phyloP scores from a whole-genome alignment of 1,140 invertebrate species.

The Battus philenor region DNA sequence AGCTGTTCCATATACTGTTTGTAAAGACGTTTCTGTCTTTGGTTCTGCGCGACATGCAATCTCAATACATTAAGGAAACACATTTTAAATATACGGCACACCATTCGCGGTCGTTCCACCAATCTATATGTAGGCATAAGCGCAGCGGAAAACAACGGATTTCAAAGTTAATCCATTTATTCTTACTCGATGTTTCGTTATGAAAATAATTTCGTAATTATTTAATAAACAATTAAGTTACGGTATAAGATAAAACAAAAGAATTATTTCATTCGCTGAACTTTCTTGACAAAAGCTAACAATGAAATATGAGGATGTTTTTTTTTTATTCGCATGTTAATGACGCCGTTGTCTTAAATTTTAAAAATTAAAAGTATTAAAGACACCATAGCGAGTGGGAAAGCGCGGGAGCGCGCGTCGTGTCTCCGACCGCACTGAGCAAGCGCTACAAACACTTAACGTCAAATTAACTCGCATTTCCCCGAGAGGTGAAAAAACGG shows the following conservation, averaged over 20 bases:
- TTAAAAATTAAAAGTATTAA: conserved; percentile 8
- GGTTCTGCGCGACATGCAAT: conserved; percentile 67
- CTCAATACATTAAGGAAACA: conserved; percentile 71
- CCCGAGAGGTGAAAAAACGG: conserved; percentile 64
- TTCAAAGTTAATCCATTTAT: conserved; percentile 33
- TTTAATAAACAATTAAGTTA: conserved; percentile 23
- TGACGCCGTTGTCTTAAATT: neutral
- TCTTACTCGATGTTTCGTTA: conserved; percentile 25
- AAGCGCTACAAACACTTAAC: conserved; percentile 37
- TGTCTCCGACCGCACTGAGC: conserved; percentile 35
- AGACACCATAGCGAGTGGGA: conserved; percentile 16
- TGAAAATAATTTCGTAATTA: conserved; percentile 27
- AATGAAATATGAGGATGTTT: conserved; percentile 37
- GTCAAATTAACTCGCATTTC: conserved; percentile 64
- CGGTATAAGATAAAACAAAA: neutral
- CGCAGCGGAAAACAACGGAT: conserved; percentile 25
- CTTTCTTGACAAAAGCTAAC: conserved; percentile 58
- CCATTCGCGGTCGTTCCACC: conserved; percentile 27
- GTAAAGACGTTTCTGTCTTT: conserved; percentile 71
- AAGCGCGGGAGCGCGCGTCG: conserved; percentile 38
- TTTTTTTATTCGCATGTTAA: conserved; percentile 32
- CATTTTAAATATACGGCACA: conserved; percentile 50
- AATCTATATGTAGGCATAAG: conserved; percentile 38
- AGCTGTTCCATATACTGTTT: conserved; percentile 71
- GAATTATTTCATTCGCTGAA: conserved; percentile 41